A percentile compares a stretch with the other conserved stretches of the same genome.
phyloP scores from a whole-genome alignment of 1,140 invertebrate species.

The Catajapyx aquilonaris region DNA sequence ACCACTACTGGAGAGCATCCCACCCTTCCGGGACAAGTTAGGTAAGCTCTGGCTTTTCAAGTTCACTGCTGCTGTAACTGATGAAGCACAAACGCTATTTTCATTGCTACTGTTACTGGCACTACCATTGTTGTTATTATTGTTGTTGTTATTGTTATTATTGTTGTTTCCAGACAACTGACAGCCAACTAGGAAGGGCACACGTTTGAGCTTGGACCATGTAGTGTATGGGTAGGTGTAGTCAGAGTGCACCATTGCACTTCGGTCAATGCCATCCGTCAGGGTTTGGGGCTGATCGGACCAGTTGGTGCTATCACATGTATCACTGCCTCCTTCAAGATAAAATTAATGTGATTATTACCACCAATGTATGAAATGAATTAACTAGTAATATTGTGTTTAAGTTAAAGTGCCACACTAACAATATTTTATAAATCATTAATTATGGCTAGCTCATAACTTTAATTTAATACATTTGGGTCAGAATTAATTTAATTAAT shows the following conservation, averaged over 20 bases:
- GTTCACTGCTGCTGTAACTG: slow-evolving; percentile 11
- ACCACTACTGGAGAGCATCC: slow-evolving; percentile 11
- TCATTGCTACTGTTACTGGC: slow-evolving; percentile 22
- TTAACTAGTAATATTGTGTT: no score
- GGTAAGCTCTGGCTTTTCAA: slow-evolving; percentile 51
- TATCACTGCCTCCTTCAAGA: not conserved
- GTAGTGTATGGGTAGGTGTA: slow-evolving; percentile 58
- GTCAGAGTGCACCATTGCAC: slow-evolving; percentile 60
- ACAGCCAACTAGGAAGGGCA: not conserved
- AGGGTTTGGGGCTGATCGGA: slow-evolving; percentile 2
- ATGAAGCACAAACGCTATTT: slow-evolving; percentile 18
- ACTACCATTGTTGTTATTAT: slow-evolving; percentile 37
- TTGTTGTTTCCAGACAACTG: not conserved
- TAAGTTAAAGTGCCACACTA: no score
- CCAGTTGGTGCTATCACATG: slow-evolving; percentile 1
- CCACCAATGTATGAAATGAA: no score
- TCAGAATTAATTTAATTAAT: no score
- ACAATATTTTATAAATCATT: no score
- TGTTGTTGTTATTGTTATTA: slow-evolving; percentile 14
- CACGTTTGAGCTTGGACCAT: slow-evolving; percentile 51
- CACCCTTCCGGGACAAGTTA: slow-evolving; percentile 28
- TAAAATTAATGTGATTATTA: no score
- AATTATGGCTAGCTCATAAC: no score
- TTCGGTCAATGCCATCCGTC: not conserved
- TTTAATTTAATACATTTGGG: no score